These are phyloP conservation scores for Polypterus bichir DNA, from an alignment of 2,113 vertebrate genomes.

Conservation along the genomic window DNA sequence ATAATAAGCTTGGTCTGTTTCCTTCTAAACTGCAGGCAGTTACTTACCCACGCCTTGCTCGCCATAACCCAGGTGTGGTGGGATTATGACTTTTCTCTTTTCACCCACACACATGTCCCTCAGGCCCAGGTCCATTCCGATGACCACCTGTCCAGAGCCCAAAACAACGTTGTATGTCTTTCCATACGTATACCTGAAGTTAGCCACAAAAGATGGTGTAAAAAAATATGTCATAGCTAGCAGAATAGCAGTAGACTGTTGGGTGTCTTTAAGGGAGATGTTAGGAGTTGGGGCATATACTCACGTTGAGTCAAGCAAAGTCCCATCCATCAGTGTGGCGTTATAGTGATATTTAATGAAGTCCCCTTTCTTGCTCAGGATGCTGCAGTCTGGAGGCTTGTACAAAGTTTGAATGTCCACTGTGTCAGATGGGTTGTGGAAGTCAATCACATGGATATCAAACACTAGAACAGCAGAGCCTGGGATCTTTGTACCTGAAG, in stretches of 20 bases:
- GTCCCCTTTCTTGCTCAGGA: conserved; percentile 79
- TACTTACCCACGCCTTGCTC: conserved; percentile 86
- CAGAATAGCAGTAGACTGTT: no score
- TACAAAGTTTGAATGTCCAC: conserved; percentile 55
- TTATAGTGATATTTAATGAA: conserved; percentile 96
- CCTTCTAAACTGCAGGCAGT: neutral
- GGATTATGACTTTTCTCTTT: conserved; percentile 68
- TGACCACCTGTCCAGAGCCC: conserved; percentile 79
- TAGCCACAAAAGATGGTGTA: neutral
- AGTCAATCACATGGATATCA: conserved; percentile 83
- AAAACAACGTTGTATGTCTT: conserved; percentile 91
- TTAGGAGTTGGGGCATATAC: conserved; percentile 23
- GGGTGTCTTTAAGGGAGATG: no score
- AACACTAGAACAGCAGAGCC: conserved; percentile 93
- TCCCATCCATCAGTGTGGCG: conserved; percentile 81
- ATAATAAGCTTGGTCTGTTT: neutral
- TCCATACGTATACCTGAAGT: conserved; percentile 68
- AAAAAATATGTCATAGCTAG: no score
- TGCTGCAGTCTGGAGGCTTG: conserved; percentile 63
- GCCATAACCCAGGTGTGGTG: conserved; percentile 87
- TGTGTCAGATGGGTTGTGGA: conserved; percentile 81
- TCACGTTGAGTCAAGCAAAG: conserved; percentile 85
- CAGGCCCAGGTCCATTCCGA: conserved; percentile 89
- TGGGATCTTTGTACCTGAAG: conserved; percentile 74
- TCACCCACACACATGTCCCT: conserved; percentile 89